phyloP scores from a whole-genome alignment of 2,888 invertebrate genomes.

The Toxonevra muliebris region DNA sequence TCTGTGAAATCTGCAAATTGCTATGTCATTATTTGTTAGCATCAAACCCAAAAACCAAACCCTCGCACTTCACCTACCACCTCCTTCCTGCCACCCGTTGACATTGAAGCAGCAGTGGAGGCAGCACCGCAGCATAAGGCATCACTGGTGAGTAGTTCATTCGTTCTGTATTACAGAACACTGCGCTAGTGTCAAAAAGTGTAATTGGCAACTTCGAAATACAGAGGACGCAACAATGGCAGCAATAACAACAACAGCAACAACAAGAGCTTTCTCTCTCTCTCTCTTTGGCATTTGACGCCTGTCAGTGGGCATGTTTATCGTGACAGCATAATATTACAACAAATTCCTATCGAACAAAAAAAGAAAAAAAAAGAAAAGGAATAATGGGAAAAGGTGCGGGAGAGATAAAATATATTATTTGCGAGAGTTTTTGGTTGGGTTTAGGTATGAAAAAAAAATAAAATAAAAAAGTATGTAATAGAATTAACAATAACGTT shows the following conservation, averaged over 20 bases:
- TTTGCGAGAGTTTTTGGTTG: too few species aligned
- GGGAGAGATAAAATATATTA: too few species aligned
- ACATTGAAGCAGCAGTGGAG: constrained; percentile 7
- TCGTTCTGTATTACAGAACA: too few species aligned
- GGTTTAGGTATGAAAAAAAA: too few species aligned
- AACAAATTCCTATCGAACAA: too few species aligned
- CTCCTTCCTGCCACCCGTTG: constrained; percentile 7
- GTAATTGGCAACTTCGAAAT: constrained; percentile 55
- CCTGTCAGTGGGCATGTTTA: constrained; percentile 56
- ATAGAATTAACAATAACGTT: too few species aligned
- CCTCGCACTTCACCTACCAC: constrained; percentile 38
- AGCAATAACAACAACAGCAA: not conserved
- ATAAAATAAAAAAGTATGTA: too few species aligned
- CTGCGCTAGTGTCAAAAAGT: constrained; percentile 55
- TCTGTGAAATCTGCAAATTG: constrained; percentile 63
- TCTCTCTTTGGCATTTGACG: constrained; percentile 7
- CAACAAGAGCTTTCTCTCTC: not conserved
- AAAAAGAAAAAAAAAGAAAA: too few species aligned
- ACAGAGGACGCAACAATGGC: not conserved
- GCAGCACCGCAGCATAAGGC: not conserved
- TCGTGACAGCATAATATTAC: constrained; percentile 57
- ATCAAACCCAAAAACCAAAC: constrained; percentile 45
- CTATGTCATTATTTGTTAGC: constrained; percentile 62
- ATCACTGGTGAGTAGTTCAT: too few species aligned
- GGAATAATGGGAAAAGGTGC: too few species aligned